These are phyloP conservation scores for Botrylloides violaceus DNA, from an alignment of 23 tunicate genomes.

Conservation along the genomic window DNA sequence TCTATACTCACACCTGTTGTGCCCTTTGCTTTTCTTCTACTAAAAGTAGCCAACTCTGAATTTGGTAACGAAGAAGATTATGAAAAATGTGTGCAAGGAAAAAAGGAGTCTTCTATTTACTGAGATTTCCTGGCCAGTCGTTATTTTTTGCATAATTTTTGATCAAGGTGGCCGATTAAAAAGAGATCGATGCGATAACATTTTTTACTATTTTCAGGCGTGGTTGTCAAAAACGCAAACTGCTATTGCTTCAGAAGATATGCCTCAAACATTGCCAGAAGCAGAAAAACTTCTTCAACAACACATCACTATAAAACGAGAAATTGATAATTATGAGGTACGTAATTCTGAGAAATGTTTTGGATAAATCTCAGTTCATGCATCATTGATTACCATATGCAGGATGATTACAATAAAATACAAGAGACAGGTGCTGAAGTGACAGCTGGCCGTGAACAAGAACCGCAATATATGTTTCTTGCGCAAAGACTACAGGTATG, in stretches of 20 bases:
- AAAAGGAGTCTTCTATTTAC: too few species aligned
- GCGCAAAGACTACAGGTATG: constrained; percentile 60
- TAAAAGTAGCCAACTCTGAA: too few species aligned
- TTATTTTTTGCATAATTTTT: too few species aligned
- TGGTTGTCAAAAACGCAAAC: constrained; percentile 92
- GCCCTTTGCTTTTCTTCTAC: too few species aligned
- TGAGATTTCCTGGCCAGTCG: too few species aligned
- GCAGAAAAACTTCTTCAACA: constrained; percentile 91
- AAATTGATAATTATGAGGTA: constrained; percentile 88
- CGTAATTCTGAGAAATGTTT: background rate
- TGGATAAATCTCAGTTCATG: too few species aligned
- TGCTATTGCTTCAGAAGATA: constrained; percentile 88
- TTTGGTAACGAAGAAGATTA: too few species aligned
- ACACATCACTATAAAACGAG: constrained; percentile 78
- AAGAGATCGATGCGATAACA: too few species aligned
- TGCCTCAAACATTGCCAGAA: constrained; percentile 81
- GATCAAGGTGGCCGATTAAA: too few species aligned
- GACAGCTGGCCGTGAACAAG: constrained; percentile 57
- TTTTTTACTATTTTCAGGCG: constrained; percentile 49
- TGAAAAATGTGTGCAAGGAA: too few species aligned
- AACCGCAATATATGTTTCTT: constrained; percentile 93
- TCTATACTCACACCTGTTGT: too few species aligned
- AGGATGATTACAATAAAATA: constrained; percentile 67
- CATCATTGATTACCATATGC: too few species aligned
- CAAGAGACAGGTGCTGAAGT: constrained; percentile 59